A percentile compares a stretch with the other conserved stretches of the same genome.
Conservation (phyloP, 2,797 vertebrate species). For the Notamacropus eugenii region DNA sequence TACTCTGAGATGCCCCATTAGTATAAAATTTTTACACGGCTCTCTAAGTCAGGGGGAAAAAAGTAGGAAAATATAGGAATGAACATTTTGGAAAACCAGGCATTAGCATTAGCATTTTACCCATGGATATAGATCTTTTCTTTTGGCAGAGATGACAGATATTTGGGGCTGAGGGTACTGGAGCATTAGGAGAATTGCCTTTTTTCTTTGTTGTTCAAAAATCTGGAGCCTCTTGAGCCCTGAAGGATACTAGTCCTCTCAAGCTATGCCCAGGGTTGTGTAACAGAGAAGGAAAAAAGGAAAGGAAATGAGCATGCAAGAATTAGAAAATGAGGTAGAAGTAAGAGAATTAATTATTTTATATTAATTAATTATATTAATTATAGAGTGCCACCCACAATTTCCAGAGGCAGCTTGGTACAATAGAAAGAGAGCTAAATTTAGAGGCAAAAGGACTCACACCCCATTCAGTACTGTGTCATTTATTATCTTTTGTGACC, state of each 20-base stretch:
- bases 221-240: not conserved
- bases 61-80: not conserved
- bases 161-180: not conserved
- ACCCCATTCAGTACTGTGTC: not conserved
- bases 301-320: not conserved
- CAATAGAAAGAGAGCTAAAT: not conserved
- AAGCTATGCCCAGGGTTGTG: not conserved
- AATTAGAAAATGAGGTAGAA: not conserved
- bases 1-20: not conserved
- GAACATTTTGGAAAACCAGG: not conserved
- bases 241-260: not conserved
- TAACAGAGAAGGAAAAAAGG: not conserved
- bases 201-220: not conserved
- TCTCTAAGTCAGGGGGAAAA: not conserved
- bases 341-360: not conserved
- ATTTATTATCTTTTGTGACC: not conserved
- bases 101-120: not conserved
- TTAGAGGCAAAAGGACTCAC: not conserved
- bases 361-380: not conserved
- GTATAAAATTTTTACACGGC: not conserved
- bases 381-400: not conserved
- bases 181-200: not conserved
- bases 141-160: not conserved
- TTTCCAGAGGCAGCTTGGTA: not conserved
- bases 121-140: not conserved